Evolutionary conservation across 2,888 invertebrate genomes (phyloP), one percentile per base, ranked within the genome.

Genomic region (Nomada fucata): DNA sequence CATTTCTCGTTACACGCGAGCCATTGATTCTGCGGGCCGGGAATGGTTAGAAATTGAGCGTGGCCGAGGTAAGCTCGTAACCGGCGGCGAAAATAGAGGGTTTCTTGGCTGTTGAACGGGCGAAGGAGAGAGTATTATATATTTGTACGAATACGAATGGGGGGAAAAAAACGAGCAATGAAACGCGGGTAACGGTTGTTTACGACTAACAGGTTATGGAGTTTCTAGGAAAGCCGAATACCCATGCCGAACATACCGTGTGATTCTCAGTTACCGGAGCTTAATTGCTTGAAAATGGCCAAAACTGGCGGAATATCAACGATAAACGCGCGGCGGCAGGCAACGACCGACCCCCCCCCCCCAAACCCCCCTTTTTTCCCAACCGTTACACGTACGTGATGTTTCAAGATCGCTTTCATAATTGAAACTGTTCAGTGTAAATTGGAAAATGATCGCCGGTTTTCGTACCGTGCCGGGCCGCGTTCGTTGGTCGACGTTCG

Each of bases 221-320:
- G 55, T 69, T 61, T 72, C 77, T 73, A 69, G 75, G 57, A 77
- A 81, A 81, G 68, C 65, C 69, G 69, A 84, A 84, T 81, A 84
- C 75, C 36, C 36, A 52, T 61, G 13, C 20, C 52, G 63, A 60
- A 64, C 67, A 67, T n/a, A 11, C 18, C 7, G 18, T 18, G 59
- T 47, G 36, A 36, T 69, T 72, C 23, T 42, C 29, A 71, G 68
- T 82, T 81, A 77, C 61, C 57, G 67, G 68, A 47, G 71, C 67
- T 76, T 86, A 85, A 85, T 86, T 75, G 79, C 63, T 75, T 36
- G 64, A 78, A 75, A 69, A 29, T 55, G 68, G 23, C 23, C 55
- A 23, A 59, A 50, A n/a, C 20, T 44, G 47, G 15, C 23, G 26
- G 13, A 53, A 63, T n/a, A 63, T 42, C 15, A 11, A 23, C 61